Percentiles rank a stretch among this genome's conserved stretches.
Evolutionary conservation across 2,888 invertebrate species (phyloP).

Genomic region (Theodoxus fluviatilis): DNA sequence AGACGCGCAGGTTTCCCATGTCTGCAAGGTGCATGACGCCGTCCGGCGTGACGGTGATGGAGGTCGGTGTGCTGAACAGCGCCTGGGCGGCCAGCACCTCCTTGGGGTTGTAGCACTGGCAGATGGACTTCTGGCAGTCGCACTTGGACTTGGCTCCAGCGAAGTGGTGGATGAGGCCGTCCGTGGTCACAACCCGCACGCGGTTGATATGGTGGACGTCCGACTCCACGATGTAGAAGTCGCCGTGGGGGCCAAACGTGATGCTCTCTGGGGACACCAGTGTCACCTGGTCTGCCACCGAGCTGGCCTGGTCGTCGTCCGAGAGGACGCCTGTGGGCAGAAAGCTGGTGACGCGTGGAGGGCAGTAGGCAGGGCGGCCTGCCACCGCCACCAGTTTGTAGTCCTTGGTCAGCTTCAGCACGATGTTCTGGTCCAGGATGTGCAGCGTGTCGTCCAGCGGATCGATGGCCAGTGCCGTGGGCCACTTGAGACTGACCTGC

Average conservation of each 20-base stretch:
- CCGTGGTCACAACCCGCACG: constrained; percentile 83
- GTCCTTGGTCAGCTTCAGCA: constrained; percentile 88
- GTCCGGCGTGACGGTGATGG: constrained; percentile 91
- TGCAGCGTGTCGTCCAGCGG: constrained; percentile 93
- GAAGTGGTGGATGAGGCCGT: constrained; percentile 90
- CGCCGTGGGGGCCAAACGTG: constrained; percentile 89
- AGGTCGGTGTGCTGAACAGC: constrained; percentile 85
- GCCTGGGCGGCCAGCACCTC: constrained; percentile 82
- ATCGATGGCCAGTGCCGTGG: constrained; percentile 92
- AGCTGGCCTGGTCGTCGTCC: constrained; percentile 57
- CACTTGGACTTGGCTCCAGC: constrained; percentile 81
- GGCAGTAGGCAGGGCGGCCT: constrained; percentile 92
- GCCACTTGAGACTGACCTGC: constrained; percentile 93
- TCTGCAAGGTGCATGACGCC: constrained; percentile 96
- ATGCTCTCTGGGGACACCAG: constrained; percentile 88
- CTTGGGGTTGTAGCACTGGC: constrained; percentile 82
- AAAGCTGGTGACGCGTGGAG: constrained; percentile 73
- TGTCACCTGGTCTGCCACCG: constrained; percentile 82
- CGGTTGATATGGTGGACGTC: constrained; percentile 91
- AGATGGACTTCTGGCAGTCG: constrained; percentile 73
- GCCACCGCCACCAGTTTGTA: constrained; percentile 86
- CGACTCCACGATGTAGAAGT: constrained; percentile 90
- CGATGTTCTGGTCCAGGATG: constrained; percentile 88
- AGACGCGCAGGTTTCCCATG: constrained; percentile 76
- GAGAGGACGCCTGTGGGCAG: constrained; percentile 51